Evolutionary conservation across 2,113 vertebrate genomes (phyloP).

Genomic region (Otus sunia): DNA sequence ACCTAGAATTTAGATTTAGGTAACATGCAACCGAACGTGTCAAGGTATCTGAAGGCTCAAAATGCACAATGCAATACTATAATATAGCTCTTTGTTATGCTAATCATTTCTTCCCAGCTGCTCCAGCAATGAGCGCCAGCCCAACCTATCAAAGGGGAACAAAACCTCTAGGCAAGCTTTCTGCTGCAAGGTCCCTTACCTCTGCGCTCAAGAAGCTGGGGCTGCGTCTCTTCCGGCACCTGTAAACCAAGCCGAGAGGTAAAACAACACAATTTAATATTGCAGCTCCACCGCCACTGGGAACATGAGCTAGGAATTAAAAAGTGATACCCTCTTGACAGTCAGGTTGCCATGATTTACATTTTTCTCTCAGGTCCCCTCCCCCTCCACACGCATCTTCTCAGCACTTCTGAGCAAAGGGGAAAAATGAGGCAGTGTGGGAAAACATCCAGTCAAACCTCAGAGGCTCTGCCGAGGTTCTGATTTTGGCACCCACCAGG

Average conservation of each 20-base stretch:
- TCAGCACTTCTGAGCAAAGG: conserved; percentile 3
- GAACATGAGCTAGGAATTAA: conserved; percentile 17
- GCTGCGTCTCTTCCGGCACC: background rate
- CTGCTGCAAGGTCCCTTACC: conserved; percentile 36
- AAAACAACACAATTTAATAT: conserved; percentile 17
- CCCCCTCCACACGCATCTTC: conserved; percentile 7
- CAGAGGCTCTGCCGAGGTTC: background rate
- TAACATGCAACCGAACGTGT: background rate
- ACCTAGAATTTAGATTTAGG: conserved; percentile 7
- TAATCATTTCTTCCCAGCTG: conserved; percentile 78
- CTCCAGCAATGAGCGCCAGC: conserved; percentile 66
- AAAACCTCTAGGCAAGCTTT: conserved; percentile 43
- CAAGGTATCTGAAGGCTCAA: conserved; percentile 53
- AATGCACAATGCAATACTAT: conserved; percentile 47
- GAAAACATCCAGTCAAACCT: conserved; percentile 26
- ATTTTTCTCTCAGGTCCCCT: background rate
- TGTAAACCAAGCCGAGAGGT: background rate
- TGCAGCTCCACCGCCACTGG: background rate
- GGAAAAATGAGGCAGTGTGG: background rate
- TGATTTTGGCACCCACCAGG: background rate
- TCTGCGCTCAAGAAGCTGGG: background rate
- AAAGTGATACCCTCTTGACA: conserved; percentile 49
- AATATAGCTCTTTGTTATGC: conserved; percentile 76
- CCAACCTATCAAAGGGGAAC: conserved; percentile 62
- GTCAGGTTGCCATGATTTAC: conserved; percentile 35